These are phyloP conservation scores for Hoplodrina ambigua DNA, from an alignment of 2,888 invertebrate genomes.

Conservation along the genomic window DNA sequence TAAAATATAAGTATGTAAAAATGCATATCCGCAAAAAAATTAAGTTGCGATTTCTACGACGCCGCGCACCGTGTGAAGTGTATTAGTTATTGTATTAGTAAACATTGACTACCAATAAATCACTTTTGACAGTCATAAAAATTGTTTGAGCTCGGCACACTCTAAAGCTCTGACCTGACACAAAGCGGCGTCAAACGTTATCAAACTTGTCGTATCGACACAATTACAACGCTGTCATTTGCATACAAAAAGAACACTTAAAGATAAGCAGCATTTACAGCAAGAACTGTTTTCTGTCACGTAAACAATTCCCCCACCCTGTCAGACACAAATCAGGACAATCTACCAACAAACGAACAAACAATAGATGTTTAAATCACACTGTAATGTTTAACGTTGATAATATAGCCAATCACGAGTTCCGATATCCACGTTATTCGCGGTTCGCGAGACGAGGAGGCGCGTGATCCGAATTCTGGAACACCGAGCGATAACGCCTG, in stretches of 20 bases:
- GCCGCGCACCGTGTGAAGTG: no score
- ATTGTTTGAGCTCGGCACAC: neutral
- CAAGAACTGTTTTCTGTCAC: constrained; percentile 50
- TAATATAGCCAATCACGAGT: constrained; percentile 84
- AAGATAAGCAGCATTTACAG: constrained; percentile 49
- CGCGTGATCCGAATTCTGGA: constrained; percentile 83
- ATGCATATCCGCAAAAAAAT: no score
- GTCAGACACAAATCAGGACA: constrained; percentile 52
- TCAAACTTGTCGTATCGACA: constrained; percentile 19
- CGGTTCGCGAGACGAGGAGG: constrained; percentile 72
- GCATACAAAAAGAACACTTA: constrained; percentile 45
- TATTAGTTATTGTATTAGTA: no score
- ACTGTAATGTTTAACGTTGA: constrained; percentile 74
- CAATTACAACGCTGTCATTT: constrained; percentile 43
- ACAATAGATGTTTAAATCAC: constrained; percentile 64
- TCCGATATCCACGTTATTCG: constrained; percentile 77
- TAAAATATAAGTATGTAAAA: no score
- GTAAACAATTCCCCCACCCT: constrained; percentile 41
- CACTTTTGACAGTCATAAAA: no score
- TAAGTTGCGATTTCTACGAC: no score
- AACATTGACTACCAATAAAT: no score
- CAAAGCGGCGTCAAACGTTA: constrained; percentile 1
- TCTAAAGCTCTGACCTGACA: neutral
- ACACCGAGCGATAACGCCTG: constrained; percentile 79
- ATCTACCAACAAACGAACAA: constrained; percentile 50